Evolutionary conservation across 2,888 invertebrate genomes (phyloP), one percentile per base, ranked within the genome.

Genomic region (Melipona bicolor): DNA sequence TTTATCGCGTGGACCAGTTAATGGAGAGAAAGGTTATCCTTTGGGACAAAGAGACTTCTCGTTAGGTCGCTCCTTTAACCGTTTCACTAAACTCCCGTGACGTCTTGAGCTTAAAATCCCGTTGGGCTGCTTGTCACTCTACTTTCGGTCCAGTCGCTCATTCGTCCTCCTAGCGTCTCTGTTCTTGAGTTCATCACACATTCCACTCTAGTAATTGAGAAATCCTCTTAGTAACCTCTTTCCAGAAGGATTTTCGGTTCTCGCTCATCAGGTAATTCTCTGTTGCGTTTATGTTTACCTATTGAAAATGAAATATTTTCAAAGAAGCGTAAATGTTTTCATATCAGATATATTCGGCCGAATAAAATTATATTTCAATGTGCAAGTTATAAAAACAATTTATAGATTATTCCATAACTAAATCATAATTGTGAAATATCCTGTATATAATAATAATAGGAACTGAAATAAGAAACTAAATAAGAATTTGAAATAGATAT

Each of bases 51-150:
- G 87, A 85, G 87, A 86, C 86, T 84, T 88, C 87, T 88, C 90
- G 87, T 88, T 88, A 86, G 83, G 79, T 84, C 78, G 84, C 77
- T 82, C 88, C 85, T 88, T 88, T 86, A 89, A 89, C 84, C 86
- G 89, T 88, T 89, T 90, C 84, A 79, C 89, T 90, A 90, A 90
- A 90, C 88, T 90, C 87, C 81, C 89, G 82, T 84, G 90, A 90
- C 86, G 83, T 88, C 89, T 90, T 84, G 84, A 82, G 90, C 88
- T 90, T 89, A 90, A 90, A 90, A 84, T 90, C 89, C 87, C 90
- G 84, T 84, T 81, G 89, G 89, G 79, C 87, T 85, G 88, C 84
- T 89, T 90, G 90, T 90, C 90, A 90, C 90, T 73, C 83, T 83
- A 78, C 87, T 85, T 81, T 84, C 64, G 70, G 43, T 52, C 70